Base-by-base conservation (phyloP, 30 jellyfish, hydroid and myxozoan species). In the Haliclystus octoradiatus region DNA sequence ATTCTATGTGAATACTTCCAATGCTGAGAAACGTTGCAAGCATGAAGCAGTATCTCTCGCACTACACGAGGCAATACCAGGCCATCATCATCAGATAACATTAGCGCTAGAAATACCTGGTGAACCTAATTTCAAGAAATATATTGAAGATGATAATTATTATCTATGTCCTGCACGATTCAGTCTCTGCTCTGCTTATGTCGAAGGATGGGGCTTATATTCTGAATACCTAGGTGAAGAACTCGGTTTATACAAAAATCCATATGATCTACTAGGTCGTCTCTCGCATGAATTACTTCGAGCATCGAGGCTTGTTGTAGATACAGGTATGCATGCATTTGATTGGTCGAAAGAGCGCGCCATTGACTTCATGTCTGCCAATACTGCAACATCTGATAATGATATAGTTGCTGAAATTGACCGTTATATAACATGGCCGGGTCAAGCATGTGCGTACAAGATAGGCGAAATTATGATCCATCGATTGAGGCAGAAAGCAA, bases 121-220 rank as follows among this genome's bases (percentile, higher is more conserved):
- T 4, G 65, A 65, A 13, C 88, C 87, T 31, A 77, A 52, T 51
- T 87, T 87, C 76, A 82, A 93, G 46, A 64, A 93, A 27, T 87
- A 61, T 46, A 50, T 87, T 49, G 96, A 87, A 69, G 94, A 87
- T 34, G 62, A 93, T 5, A 73, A 73, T 19, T 87, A 87, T 62
- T 79, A 75, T 61, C 82, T 68, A 46, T 73, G 91, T 2, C 96
- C 96, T 9, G 94, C 85, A 26, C 84, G 96, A 1, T 87, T 87
- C 80, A 86, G 90, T 7, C 35, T 87, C 79, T 67, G 75, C 69
- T 70, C 96, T 2, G 94, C 88, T 13, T 87, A 79, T 31, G 50
- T 87, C 2, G 96, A 87, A 70, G 96, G 96, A 4, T 87, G 96
- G 96, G 96, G 96, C 26, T 73, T 87, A 12, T 87, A 87, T 50